These are phyloP conservation scores for Drosophila flavopinicola DNA, from an alignment of 2,888 invertebrate genomes.

Conservation along the genomic window DNA sequence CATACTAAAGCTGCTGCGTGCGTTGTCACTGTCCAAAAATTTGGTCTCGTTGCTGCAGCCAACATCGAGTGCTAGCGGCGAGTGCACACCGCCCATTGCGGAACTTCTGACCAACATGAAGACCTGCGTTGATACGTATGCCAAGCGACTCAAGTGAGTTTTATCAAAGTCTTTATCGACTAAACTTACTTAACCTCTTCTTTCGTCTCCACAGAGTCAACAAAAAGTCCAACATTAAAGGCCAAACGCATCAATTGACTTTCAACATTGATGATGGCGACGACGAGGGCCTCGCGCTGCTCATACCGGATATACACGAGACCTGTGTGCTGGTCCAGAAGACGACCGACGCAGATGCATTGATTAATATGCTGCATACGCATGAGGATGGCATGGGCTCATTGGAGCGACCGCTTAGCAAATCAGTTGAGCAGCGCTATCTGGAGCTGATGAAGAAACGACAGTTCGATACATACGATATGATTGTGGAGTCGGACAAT, in stretches of 20 bases:
- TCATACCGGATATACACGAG: slow-evolving; percentile 95
- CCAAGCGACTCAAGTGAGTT: slow-evolving; percentile 91
- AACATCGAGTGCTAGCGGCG: slow-evolving; percentile 81
- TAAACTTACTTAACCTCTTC: not conserved
- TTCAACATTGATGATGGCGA: slow-evolving; percentile 89
- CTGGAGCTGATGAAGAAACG: slow-evolving; percentile 94
- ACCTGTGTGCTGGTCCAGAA: slow-evolving; percentile 83
- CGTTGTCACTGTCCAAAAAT: slow-evolving; percentile 88
- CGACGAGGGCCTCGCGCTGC: slow-evolving; percentile 93
- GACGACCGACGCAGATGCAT: slow-evolving; percentile 81
- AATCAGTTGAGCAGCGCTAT: slow-evolving; percentile 90
- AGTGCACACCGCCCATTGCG: slow-evolving; percentile 88
- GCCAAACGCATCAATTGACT: slow-evolving; percentile 83
- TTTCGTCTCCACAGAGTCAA: slow-evolving; percentile 86
- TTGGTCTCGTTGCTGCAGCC: slow-evolving; percentile 88
- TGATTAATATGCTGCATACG: slow-evolving; percentile 68
- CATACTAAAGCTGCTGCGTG: slow-evolving; percentile 92
- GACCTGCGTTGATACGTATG: slow-evolving; percentile 95
- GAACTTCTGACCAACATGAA: slow-evolving; percentile 94
- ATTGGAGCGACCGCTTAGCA: slow-evolving; percentile 85
- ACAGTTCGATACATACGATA: slow-evolving; percentile 96
- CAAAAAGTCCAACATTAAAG: slow-evolving; percentile 86
- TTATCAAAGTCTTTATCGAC: not conserved
- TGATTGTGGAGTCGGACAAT: slow-evolving; percentile 92
- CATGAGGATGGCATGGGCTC: slow-evolving; percentile 67